A percentile compares a stretch with the other conserved stretches of the same genome.
Conservation (phyloP, 2,888 invertebrate species). For the Stenichneumon culpator region DNA sequence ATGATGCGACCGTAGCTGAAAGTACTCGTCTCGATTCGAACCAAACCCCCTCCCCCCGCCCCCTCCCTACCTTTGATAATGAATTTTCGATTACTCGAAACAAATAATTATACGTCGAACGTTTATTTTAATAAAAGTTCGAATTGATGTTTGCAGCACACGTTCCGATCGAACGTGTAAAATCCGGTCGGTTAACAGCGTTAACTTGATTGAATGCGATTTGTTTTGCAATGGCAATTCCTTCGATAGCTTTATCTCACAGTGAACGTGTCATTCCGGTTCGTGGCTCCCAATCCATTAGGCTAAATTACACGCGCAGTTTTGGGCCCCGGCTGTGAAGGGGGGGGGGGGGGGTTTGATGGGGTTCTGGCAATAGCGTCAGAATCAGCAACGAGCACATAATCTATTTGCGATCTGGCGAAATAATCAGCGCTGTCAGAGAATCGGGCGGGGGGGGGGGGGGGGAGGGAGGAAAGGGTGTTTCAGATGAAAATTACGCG, state of each 20-base stretch:
- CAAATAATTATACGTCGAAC: constrained; percentile 29
- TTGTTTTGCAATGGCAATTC: constrained; percentile 50
- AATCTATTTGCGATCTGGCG: constrained; percentile 2
- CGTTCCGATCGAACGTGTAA: neutral
- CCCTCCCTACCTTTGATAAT: neutral
- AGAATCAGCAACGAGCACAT: constrained; percentile 24
- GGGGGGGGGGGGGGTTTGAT: neutral
- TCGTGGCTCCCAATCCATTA: constrained; percentile 35
- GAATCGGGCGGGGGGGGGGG: too few species aligned
- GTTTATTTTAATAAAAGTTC: constrained; percentile 10
- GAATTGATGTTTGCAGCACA: constrained; percentile 24
- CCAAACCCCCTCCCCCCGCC: too few species aligned
- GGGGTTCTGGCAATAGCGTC: constrained; percentile 1
- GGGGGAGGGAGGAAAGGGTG: too few species aligned
- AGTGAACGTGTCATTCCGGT: constrained; percentile 27
- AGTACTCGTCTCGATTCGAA: neutral
- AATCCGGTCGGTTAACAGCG: constrained; percentile 5
- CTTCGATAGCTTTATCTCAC: constrained; percentile 30
- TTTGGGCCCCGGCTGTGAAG: neutral
- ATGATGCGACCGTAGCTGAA: neutral
- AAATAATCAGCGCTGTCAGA: constrained; percentile 46
- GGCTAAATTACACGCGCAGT: constrained; percentile 40
- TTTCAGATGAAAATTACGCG: constrained; percentile 53
- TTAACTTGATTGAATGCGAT: constrained; percentile 36
- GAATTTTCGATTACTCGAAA: constrained; percentile 36